Evolutionary conservation across 2,797 vertebrate genomes (phyloP), one percentile per base, ranked within the genome.

Genomic region (Apogon hyalosoma): DNA sequence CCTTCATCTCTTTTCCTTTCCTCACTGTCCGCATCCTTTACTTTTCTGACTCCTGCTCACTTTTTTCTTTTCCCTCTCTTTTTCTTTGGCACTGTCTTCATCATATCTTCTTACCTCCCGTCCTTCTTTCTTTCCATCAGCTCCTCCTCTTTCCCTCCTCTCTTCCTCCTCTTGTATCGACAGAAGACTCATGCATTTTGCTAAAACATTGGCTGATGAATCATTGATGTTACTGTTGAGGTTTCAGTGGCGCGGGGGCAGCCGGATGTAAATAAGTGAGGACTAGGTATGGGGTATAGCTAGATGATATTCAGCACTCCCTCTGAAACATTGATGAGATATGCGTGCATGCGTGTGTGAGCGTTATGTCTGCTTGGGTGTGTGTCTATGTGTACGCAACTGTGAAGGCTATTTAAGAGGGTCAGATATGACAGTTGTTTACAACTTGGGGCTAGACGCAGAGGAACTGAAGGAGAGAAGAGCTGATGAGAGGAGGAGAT

Each of bases 221-320:
- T 92, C 90, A 90, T 91, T 92, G 88, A 92, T 92, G 91, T 75
- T 84, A 77, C 87, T 86, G 88, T 89, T 83, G 90, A 87, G 91
- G 90, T 91, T 90, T 92, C 88, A 90, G 88, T 90, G 86, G 86
- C 81, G 59, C 75, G 11, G 86, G 86, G 84, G 83, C 87, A 88
- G 91, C 91, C 91, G 95, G 96, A 97, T 96, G 96, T 97, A 97
- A 97, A 96, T 97, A 97, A 96, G 95, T 96, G 94, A 95, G 94
- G 94, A 92, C 92, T 93, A 95, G 85, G 93, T 85, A 85, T 88
- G 82, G 76, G 72, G 77, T 87, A 87, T 80, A 80, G 86, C 78
- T 65, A 70, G 83, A 84, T 96, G 95, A 97, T 96, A 96, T 96
- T 95, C 94, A 95, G 86, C 71, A 93, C 92, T 92, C 90, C 86